Conservation (phyloP, 2,888 invertebrate genomes). For the Rhodophaea formosa region DNA sequence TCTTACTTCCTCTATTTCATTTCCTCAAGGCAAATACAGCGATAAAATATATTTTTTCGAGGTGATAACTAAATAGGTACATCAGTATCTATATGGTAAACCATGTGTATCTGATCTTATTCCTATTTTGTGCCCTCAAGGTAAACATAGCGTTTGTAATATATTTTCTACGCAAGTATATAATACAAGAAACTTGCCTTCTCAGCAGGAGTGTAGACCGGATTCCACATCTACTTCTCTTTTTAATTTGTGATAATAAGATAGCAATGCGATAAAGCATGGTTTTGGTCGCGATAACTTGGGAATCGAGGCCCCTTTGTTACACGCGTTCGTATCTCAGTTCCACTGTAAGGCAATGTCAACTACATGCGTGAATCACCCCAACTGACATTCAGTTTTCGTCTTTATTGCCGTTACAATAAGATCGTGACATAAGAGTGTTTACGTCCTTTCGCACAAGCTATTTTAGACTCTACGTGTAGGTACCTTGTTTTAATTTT, state of each 20-base stretch:
- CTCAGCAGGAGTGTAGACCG: too few species aligned
- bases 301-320: slow-evolving; percentile 49
- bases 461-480: slow-evolving; percentile 18
- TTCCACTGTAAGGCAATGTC: slow-evolving; percentile 28
- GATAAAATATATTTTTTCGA: too few species aligned
- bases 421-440: slow-evolving; percentile 8
- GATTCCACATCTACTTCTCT: neutral
- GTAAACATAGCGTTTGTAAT: too few species aligned
- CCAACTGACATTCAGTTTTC: neutral
- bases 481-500: slow-evolving; percentile 11
- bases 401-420: neutral
- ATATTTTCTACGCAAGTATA: too few species aligned
- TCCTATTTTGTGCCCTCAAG: too few species aligned
- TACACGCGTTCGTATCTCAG: slow-evolving; percentile 29
- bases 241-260: slow-evolving; percentile 39
- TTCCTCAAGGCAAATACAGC: too few species aligned
- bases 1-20: too few species aligned
- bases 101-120: too few species aligned
- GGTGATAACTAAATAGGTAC: too few species aligned
- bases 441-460: slow-evolving; percentile 7
- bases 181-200: too few species aligned
- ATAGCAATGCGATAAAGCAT: slow-evolving; percentile 72
- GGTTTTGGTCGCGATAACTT: slow-evolving; percentile 72
- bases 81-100: too few species aligned
- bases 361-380: slow-evolving; percentile 10